A percentile compares a stretch with the other conserved stretches of the same genome.
phyloP scores from a whole-genome alignment of 1,140 invertebrate species.

The Ips nitidus region DNA sequence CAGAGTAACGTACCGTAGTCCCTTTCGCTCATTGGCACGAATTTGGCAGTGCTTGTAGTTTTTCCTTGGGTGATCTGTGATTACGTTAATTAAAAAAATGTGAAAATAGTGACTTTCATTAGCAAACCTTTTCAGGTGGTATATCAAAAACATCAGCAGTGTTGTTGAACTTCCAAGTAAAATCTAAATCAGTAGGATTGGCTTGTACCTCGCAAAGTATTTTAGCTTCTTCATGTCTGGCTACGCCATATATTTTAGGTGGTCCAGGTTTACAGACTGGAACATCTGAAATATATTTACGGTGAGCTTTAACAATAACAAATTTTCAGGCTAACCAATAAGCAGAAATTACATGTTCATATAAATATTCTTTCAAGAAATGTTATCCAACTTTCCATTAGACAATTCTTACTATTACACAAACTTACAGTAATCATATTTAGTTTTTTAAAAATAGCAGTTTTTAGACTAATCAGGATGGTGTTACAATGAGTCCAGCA shows the following conservation, averaged over 20 bases:
- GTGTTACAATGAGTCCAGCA: no score
- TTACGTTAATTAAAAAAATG: conserved; percentile 2
- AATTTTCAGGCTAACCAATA: no score
- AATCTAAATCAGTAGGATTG: conserved; percentile 72
- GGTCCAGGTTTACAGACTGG: conserved; percentile 71
- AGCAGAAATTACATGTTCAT: no score
- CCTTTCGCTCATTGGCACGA: conserved; percentile 69
- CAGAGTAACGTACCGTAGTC: conserved; percentile 73
- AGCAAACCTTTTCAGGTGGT: conserved; percentile 53
- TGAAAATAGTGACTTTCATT: not conserved
- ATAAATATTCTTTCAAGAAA: no score
- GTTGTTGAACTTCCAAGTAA: conserved; percentile 79
- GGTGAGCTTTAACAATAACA: no score
- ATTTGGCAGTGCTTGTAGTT: conserved; percentile 64
- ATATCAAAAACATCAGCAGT: conserved; percentile 69
- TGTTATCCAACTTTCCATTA: no score
- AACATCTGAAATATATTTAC: conserved; percentile 57
- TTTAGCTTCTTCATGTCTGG: conserved; percentile 72
- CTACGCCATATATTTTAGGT: conserved; percentile 71
- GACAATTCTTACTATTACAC: no score
- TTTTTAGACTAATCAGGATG: no score
- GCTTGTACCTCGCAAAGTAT: conserved; percentile 82
- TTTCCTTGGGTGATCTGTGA: conserved; percentile 59
- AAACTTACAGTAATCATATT: no score
- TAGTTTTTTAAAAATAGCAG: no score